Evolutionary conservation across 2,888 invertebrate genomes (phyloP).

Genomic region (Coleophora flavipennella): DNA sequence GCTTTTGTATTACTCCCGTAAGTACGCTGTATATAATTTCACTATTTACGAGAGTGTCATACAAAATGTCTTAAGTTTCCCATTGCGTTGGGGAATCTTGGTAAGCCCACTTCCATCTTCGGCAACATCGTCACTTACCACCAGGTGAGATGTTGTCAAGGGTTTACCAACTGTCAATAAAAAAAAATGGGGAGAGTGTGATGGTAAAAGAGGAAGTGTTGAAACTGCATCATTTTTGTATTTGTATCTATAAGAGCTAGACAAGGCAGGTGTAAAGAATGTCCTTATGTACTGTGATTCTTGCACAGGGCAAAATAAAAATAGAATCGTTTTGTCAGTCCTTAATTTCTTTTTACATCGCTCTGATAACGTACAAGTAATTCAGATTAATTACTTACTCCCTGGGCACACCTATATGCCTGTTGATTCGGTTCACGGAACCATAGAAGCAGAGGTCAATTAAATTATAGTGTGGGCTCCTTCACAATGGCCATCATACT

Average conservation of each 20-base stretch:
- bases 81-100: too few relatives aligned
- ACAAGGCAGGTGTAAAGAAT: conserved; percentile 11
- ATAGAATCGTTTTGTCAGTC: conserved; percentile 15
- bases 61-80: conserved; percentile 19
- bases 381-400: conserved; percentile 25
- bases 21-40: conserved; percentile 25
- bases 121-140: too few relatives aligned
- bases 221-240: conserved; percentile 22
- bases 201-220: conserved; percentile 23
- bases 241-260: conserved; percentile 16
- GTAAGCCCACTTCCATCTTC: too few relatives aligned
- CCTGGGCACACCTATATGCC: conserved; percentile 25
- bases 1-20: conserved; percentile 19
- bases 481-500: conserved; percentile 8
- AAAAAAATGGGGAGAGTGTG: conserved; percentile 24
- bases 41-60: conserved; percentile 21
- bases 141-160: too few relatives aligned
- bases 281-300: conserved; percentile 15
- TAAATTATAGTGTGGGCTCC: too few relatives aligned
- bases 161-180: too few relatives aligned
- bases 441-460: too few relatives aligned
- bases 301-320: conserved; percentile 17
- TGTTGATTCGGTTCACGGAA: conserved; percentile 6
- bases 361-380: too few relatives aligned
- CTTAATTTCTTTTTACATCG: too few relatives aligned